These are phyloP conservation scores for Merodon equestris DNA, from an alignment of 2,888 invertebrate species.

Conservation along the genomic window DNA sequence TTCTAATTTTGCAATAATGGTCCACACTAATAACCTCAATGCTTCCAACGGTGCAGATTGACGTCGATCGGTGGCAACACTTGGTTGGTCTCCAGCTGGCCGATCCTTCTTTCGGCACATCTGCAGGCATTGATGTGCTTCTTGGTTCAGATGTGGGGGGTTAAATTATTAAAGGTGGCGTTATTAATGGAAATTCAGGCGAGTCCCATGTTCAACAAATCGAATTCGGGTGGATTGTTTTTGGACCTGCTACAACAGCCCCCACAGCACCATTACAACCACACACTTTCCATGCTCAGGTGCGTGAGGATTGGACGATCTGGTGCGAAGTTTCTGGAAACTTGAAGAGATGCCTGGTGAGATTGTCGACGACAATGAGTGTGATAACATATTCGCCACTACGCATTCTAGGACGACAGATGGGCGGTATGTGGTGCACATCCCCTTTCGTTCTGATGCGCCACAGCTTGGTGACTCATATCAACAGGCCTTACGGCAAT, in stretches of 20 bases:
- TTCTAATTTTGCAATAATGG: constrained; percentile 13
- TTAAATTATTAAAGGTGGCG: constrained; percentile 7
- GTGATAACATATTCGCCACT: constrained; percentile 18
- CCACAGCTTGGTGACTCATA: constrained; percentile 16
- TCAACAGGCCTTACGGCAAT: constrained; percentile 16
- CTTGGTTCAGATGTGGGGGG: constrained; percentile 29
- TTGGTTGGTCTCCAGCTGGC: constrained; percentile 55
- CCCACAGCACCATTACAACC: neutral
- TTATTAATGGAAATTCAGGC: constrained; percentile 17
- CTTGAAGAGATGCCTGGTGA: constrained; percentile 31
- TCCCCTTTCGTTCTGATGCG: constrained; percentile 23
- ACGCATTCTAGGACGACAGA: constrained; percentile 26
- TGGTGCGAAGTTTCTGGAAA: constrained; percentile 44
- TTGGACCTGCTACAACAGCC: constrained; percentile 20
- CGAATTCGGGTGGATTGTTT: constrained; percentile 42
- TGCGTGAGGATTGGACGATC: neutral
- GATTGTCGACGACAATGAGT: constrained; percentile 16
- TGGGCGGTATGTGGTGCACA: constrained; percentile 38
- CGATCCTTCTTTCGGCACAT: constrained; percentile 65
- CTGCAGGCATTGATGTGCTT: constrained; percentile 1
- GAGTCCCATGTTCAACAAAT: constrained; percentile 36
- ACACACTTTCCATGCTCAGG: neutral
- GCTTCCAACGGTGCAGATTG: constrained; percentile 62
- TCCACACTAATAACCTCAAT: constrained; percentile 19
- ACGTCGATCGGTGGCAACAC: constrained; percentile 58